These are phyloP conservation scores for Palaemon carinicauda DNA, from an alignment of 1,140 invertebrate genomes.

Conservation along the genomic window DNA sequence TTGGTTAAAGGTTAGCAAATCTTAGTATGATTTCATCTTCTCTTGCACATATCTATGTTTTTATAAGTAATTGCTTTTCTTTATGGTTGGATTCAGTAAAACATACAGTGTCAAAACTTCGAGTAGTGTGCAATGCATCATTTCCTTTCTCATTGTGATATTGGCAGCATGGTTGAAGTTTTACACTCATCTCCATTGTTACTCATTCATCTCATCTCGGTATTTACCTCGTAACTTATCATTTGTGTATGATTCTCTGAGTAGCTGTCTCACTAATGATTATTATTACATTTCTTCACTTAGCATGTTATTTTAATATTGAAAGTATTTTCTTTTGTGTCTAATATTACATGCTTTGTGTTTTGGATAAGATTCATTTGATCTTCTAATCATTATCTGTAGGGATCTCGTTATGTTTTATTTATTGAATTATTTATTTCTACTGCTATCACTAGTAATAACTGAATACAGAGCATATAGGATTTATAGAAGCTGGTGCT, in stretches of 20 bases:
- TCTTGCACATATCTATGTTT: too few relatives aligned
- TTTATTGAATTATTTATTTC: too few relatives aligned
- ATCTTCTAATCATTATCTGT: background rate
- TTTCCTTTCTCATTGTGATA: conserved; percentile 15
- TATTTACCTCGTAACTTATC: too few relatives aligned
- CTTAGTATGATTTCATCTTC: too few relatives aligned
- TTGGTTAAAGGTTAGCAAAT: too few relatives aligned
- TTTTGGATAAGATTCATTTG: conserved; percentile 13
- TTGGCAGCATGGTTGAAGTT: conserved; percentile 36
- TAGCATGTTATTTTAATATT: conserved; percentile 31
- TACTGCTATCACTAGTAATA: too few relatives aligned
- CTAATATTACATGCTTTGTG: background rate
- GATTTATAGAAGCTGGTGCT: too few relatives aligned
- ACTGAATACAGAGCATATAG: too few relatives aligned
- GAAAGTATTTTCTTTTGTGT: conserved; percentile 6
- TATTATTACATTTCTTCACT: conserved; percentile 34
- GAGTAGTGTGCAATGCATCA: conserved; percentile 35
- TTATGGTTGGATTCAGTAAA: too few relatives aligned
- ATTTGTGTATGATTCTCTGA: background rate
- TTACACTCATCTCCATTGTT: background rate
- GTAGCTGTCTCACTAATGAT: conserved; percentile 38
- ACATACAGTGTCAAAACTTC: background rate
- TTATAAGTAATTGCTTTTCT: too few relatives aligned
- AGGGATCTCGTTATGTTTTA: background rate
- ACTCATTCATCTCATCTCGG: too few relatives aligned